Evolutionary conservation across 1,140 invertebrate genomes (phyloP), one percentile per base, ranked within the genome.

Genomic region (Atta texana): DNA sequence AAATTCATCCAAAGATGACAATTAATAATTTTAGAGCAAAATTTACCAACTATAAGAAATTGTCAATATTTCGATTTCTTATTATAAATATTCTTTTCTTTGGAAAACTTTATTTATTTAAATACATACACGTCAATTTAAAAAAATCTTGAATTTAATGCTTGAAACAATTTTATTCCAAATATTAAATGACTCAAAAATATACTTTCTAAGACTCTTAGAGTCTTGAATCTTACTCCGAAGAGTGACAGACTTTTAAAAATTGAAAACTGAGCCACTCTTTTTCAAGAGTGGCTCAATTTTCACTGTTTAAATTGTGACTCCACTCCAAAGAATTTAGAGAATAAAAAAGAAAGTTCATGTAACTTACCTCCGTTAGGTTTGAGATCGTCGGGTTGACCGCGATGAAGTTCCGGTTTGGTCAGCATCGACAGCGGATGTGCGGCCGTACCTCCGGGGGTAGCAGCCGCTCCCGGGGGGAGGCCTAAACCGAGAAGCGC

Each of bases 341-440:
- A 44, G 39, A 10, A 2, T 44, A 44, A 44, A 39, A 8, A 12
- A 51, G n/a, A 21, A 39, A 24, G 1, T 39, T 76, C 16, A 8
- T 8, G 31, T 6, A 53, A 95, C 96, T 96, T 95, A 97, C 97
- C 97, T 94, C 97, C 97, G 91, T 96, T 96, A 14, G 96, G 95
- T 92, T 97, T 97, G 31, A 96, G 94, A 75, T 97, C 96, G 55
- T 97, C 96, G 0, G 95, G 94, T 53, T 94, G 94, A 64, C 94
- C 94, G 75, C 97, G 95, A 92, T 97, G 97, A 21, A 97, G 94
- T 86, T 97, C 97, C n/a, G 97, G 97, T 90, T 97, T 97, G 24
- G 96, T 96, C 57, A 97, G 92, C 95, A 97, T 97, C 16, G 96
- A 96, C 1, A 98, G 95, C 1, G 97, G 97, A 94, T 98, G 97